These are phyloP conservation scores for Erinaceus europaeus DNA, from an alignment of 2,113 vertebrate species.

Conservation along the genomic window DNA sequence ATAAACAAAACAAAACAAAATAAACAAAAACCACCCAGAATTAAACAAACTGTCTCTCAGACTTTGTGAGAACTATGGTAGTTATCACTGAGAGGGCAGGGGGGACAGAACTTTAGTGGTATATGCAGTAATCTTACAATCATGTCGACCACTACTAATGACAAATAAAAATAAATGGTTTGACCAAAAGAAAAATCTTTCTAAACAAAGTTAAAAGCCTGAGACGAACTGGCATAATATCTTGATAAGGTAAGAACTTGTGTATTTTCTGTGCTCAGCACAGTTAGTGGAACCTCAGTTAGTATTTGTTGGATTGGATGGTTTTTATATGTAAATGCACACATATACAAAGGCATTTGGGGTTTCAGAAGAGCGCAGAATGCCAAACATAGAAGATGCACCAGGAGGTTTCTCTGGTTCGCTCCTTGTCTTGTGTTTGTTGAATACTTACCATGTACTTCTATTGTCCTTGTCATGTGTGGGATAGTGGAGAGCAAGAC, in stretches of 20 bases:
- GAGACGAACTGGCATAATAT: background rate
- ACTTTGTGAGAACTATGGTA: no score
- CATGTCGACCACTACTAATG: no score
- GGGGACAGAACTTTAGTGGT: no score
- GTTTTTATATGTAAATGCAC: background rate
- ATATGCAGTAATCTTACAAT: no score
- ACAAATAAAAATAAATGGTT: no score
- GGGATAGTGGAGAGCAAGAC: background rate
- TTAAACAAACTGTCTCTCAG: no score
- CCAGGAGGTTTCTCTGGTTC: background rate
- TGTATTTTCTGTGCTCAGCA: background rate
- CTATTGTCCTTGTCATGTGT: background rate
- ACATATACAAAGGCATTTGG: background rate
- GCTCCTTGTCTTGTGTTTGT: background rate
- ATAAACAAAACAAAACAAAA: no score
- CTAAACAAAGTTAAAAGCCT: no score
- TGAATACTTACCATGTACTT: background rate
- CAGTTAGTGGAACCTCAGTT: background rate
- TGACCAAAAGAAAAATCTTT: no score
- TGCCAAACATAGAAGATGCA: background rate
- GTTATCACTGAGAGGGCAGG: no score
- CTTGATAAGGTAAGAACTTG: background rate
- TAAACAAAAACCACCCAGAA: no score
- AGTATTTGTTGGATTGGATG: background rate
- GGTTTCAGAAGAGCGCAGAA: background rate